Base-by-base conservation (phyloP, 92 coral and sea anemone genomes). In the Phenganax marumi region DNA sequence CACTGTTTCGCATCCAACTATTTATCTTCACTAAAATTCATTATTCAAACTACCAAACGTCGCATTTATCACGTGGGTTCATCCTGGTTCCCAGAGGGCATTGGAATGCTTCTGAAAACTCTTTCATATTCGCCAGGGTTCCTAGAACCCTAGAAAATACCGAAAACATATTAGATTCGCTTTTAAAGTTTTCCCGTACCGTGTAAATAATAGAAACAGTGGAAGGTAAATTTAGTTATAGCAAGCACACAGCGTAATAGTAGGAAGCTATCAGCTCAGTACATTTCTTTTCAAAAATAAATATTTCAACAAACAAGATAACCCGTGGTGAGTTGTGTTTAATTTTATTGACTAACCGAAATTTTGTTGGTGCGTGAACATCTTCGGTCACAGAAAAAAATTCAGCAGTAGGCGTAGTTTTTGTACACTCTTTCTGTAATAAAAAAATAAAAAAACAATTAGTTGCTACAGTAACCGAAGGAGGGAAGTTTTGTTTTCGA, bases 351-450 rank as follows among this genome's bases (percentile, higher is more conserved):
- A 54, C 82, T 56, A 73, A 93, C 97, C 97, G 92, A 90, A 85
- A 93, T 65, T 93, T 93, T 3, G 97, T 90, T 23, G 86, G 93
- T 33, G 97, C 97, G 66, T 93, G 98, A 21, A 94, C 98, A 25
- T 94, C 98, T 62, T 94, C 94, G 0, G 93, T 94, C 50, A 91
- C 98, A 43, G 98, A 85, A 22, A 94, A 52, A 75, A 90, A 94
- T 80, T 94, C 98, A 0, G 97, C 92, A 55, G 91, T 79, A 5
- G 91, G 91, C 17, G 90, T 86, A 58, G 98, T 94, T 77, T 80
- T 89, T 21, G 97, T 93, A 52, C 98, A 94, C 85, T 94, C 98
- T 94, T 94, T 94, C 98, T 94, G 85, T 61, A 88, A 75, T 55
- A 12, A 54, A 33, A 9, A 23, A 13, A 23, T 17, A 58, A 47